A percentile compares a stretch with the other conserved stretches of the same genome.
phyloP scores from a whole-genome alignment of 2,113 vertebrate genomes.

The Cisticola juncidis region DNA sequence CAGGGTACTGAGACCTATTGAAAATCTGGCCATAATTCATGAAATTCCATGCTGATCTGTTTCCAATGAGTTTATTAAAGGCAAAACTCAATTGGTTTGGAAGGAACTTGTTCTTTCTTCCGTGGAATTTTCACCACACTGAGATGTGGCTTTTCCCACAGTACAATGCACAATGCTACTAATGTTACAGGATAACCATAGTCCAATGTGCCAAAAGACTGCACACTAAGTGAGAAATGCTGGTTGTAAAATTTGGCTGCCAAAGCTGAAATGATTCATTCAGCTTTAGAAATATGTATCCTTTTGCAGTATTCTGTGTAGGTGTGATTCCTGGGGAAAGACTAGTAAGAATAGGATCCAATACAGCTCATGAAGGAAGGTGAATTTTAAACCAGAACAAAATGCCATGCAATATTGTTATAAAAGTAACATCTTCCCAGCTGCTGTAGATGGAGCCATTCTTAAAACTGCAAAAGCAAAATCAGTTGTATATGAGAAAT shows the following conservation, averaged over 20 bases:
- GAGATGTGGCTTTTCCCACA: background rate
- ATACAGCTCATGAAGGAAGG: background rate
- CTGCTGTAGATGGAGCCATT: background rate
- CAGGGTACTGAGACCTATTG: background rate
- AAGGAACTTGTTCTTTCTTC: background rate
- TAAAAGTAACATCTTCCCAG: background rate
- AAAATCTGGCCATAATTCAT: background rate
- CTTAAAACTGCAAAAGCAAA: background rate
- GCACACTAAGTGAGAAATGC: background rate
- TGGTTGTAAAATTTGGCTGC: background rate
- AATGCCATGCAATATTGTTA: background rate
- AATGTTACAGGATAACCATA: slow-evolving; percentile 1
- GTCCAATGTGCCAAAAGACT: slow-evolving; percentile 17
- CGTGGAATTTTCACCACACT: background rate
- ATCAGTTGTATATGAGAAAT: background rate
- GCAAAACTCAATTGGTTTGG: background rate
- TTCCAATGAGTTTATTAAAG: background rate
- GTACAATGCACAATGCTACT: background rate
- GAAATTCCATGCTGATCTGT: background rate
- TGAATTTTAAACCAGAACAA: background rate
- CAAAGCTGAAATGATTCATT: slow-evolving; percentile 40
- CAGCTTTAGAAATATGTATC: slow-evolving; percentile 7
- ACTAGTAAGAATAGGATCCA: background rate
- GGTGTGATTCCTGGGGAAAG: background rate
- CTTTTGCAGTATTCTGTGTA: background rate